phyloP scores from a whole-genome alignment of 2,113 vertebrate species.

The Bambusicola thoracicus region DNA sequence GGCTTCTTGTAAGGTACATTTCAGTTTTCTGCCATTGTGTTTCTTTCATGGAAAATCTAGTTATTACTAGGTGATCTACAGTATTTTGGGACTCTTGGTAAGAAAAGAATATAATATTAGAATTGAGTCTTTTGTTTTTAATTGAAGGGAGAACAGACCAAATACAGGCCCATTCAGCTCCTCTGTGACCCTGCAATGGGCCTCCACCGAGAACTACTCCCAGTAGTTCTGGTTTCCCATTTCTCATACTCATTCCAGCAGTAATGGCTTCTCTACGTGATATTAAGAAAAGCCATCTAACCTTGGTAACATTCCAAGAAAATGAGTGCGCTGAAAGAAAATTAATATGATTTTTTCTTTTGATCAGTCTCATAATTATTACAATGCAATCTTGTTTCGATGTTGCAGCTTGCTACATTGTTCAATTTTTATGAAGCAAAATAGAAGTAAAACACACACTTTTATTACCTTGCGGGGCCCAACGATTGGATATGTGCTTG shows the following conservation, averaged over 20 bases:
- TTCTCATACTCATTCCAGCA: neutral
- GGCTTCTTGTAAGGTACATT: neutral
- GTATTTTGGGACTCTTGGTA: neutral
- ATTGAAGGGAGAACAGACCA: neutral
- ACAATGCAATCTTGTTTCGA: neutral
- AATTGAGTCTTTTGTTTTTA: neutral
- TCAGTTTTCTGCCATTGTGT: neutral
- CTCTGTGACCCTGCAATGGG: neutral
- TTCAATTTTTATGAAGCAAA: neutral
- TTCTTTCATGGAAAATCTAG: neutral
- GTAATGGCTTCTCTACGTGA: neutral
- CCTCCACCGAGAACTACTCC: neutral
- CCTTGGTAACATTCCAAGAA: neutral
- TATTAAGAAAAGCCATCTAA: neutral
- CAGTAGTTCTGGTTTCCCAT: neutral
- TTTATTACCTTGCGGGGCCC: neutral
- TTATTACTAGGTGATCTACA: neutral
- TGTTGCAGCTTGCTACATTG: neutral
- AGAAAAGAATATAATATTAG: neutral
- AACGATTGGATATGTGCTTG: neutral
- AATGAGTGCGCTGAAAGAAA: neutral
- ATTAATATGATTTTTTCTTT: neutral
- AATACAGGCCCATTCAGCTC: neutral
- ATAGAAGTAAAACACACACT: neutral
- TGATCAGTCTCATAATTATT: neutral